Evolutionary conservation across 92 coral and sea anemone genomes (phyloP), one percentile per base, ranked within the genome.

Genomic region (Bergia sp.): DNA sequence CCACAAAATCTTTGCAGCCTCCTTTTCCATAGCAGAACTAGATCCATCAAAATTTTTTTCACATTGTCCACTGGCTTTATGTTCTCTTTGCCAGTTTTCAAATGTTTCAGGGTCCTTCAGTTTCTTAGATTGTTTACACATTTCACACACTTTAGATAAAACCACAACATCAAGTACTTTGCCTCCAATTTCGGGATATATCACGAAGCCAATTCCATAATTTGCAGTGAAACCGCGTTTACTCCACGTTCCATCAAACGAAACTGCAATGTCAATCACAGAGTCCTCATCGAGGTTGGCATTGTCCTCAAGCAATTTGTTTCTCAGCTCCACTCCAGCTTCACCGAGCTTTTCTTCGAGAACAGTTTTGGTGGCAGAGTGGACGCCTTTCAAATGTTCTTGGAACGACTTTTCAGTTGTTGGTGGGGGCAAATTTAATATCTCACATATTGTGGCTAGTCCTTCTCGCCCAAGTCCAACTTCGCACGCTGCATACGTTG

Each of bases 81-180:
- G 75, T 39, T 57, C 39, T 65, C 40, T 53, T 81, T 55, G 85
- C 82, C 69, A 79, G 37, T 80, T 80, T 80, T 81, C 86, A 81
- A 81, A 81, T 9, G 86, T 69, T 61, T 81, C 42, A 13, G 73
- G 50, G 67, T 81, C 74, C 45, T 80, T 79, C 65, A 53, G 36
- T 81, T 57, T 57, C 85, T 81, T 81, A 7, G 73, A 39, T 58
- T 58, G 85, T 37, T 57, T 55, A 41, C 85, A 81, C 20, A 55
- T 39, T 61, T 81, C 16, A n/a, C 86, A 81, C 5, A 64, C 75
- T 38, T 81, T 81, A 0, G 86, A 81, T 21, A 81, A 37, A 1
- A 81, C 73, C 86, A 61, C 86, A 39, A 81, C 73, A 81, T 81
- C 86, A 81, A 81, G 73, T 23, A 81, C 74, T 64, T 81, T 81